Conservation (phyloP, 2,888 invertebrate genomes). For the Macrophya annulata region DNA sequence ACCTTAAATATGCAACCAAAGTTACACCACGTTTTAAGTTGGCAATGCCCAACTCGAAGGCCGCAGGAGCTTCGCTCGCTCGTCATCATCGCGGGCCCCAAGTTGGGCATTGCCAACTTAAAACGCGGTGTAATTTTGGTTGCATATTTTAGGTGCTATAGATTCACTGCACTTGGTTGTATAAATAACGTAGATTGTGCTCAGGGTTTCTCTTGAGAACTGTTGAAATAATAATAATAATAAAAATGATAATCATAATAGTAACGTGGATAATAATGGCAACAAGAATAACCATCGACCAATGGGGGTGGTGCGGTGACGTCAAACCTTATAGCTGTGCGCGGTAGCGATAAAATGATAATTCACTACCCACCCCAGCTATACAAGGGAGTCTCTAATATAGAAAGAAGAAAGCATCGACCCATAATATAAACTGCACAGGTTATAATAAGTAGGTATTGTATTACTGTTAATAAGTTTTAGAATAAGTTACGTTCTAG, state of each 20-base stretch:
- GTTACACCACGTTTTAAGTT: no score
- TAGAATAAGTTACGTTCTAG: not conserved
- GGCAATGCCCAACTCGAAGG: no score
- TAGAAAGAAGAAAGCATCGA: slow-evolving; percentile 5
- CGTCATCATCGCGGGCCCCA: no score
- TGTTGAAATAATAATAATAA: not conserved
- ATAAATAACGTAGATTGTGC: no score
- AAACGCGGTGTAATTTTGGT: no score
- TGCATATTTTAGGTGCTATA: no score
- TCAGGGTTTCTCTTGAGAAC: not conserved
- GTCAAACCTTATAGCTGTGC: slow-evolving; percentile 22
- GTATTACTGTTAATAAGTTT: slow-evolving; percentile 11
- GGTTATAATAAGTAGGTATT: not conserved
- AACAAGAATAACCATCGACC: slow-evolving; percentile 31
- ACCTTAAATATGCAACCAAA: no score
- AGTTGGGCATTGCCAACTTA: no score
- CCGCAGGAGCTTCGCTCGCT: no score
- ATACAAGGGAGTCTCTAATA: no score
- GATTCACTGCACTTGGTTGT: no score
- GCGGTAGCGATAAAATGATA: slow-evolving; percentile 37
- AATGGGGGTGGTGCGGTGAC: slow-evolving; percentile 10
- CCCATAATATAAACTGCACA: not conserved
- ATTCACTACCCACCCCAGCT: not conserved
- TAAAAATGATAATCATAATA: not conserved
- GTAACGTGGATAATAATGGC: not conserved